Percentiles rank a stretch among this genome's conserved stretches.
Evolutionary conservation across 37 sponge, comb jelly and placozoan species (phyloP).

Genomic region (Eunapius fragilis): DNA sequence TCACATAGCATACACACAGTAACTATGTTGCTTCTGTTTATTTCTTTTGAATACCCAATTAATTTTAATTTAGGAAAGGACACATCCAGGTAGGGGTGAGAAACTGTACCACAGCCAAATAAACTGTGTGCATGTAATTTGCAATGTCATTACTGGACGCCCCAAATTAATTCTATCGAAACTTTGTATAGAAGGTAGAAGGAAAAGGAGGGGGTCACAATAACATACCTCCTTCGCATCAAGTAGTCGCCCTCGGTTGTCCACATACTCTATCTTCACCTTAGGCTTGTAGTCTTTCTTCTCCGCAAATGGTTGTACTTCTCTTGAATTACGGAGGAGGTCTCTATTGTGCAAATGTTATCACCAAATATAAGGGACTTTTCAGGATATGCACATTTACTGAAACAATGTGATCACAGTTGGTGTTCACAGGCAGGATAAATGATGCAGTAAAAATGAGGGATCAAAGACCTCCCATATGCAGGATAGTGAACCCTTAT

Average conservation of each 20-base stretch:
- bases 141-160: too few relatives aligned
- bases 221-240: conserved; percentile 78
- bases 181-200: not conserved
- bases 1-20: not conserved
- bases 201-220: not conserved
- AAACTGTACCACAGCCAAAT: not conserved
- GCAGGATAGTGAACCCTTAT: too few relatives aligned
- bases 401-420: too few relatives aligned
- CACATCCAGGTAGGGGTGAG: not conserved
- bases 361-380: too few relatives aligned
- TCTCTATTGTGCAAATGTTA: not conserved
- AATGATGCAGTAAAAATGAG: too few relatives aligned
- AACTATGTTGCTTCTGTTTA: not conserved
- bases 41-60: not conserved
- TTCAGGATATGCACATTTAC: too few relatives aligned
- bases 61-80: not conserved
- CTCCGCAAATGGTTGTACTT: conserved; percentile 69
- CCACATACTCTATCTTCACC: conserved; percentile 88
- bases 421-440: too few relatives aligned
- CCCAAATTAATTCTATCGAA: not conserved
- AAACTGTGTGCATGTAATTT: not conserved
- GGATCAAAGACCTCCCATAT: too few relatives aligned
- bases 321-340: not conserved
- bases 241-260: conserved; percentile 82
- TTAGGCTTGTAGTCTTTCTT: conserved; percentile 90